Percentiles rank a stretch among this genome's conserved stretches.
phyloP scores from a whole-genome alignment of 2,888 invertebrate genomes.

The Cotesia congregata region DNA sequence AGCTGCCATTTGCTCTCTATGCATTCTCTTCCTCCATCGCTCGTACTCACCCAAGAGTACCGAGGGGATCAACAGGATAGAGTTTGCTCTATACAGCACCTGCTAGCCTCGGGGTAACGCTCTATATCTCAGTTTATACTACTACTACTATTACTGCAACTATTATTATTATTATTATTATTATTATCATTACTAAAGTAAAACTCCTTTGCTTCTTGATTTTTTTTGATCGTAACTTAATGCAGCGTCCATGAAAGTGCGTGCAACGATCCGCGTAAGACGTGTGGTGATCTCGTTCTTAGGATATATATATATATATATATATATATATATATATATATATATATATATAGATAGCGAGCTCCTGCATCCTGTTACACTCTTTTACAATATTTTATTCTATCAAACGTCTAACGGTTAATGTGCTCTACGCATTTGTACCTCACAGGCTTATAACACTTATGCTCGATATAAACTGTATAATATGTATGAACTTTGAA shows the following conservation, averaged over 20 bases:
- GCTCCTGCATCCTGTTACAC: conserved; percentile 31
- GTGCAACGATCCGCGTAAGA: neutral
- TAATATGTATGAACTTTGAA: no score
- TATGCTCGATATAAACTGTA: neutral
- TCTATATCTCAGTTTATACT: conserved; percentile 23
- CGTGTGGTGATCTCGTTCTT: conserved; percentile 33
- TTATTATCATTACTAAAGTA: neutral
- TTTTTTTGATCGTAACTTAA: neutral
- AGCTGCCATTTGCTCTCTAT: conserved; percentile 9
- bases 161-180: conserved; percentile 13
- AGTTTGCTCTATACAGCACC: conserved; percentile 57
- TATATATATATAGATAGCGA: neutral
- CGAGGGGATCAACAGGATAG: conserved; percentile 53
- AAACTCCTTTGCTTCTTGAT: conserved; percentile 7
- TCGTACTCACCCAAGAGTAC: conserved; percentile 39
- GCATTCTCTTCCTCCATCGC: no score
- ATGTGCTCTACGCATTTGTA: neutral
- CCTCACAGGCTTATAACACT: neutral
- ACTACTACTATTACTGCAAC: conserved; percentile 11
- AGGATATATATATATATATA: neutral
- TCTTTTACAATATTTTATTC: conserved; percentile 29
- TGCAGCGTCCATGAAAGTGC: neutral
- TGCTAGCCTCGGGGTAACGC: conserved; percentile 63
- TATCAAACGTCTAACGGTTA: conserved; percentile 28
- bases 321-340: no score